phyloP scores from a whole-genome alignment of 2,888 invertebrate genomes.

The Caenorhabditis angaria region DNA sequence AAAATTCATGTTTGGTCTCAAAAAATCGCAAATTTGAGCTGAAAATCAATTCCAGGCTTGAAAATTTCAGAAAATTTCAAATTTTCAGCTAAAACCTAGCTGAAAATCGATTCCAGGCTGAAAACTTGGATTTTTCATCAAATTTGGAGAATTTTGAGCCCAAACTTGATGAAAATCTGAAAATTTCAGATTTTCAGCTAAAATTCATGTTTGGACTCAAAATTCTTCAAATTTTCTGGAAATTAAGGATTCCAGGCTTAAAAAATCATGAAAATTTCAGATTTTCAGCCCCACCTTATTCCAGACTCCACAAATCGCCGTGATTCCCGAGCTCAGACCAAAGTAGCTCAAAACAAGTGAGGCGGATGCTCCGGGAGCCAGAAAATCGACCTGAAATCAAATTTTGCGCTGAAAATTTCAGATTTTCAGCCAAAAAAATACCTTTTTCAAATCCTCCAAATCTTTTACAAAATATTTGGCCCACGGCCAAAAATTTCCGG shows the following conservation, averaged over 20 bases:
- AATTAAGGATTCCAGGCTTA: too few relatives aligned
- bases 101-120: too few relatives aligned
- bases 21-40: background rate
- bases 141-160: background rate
- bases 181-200: too few relatives aligned
- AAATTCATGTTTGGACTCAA: too few relatives aligned
- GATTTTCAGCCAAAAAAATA: constrained; percentile 13
- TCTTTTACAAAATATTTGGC: constrained; percentile 48
- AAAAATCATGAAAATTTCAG: constrained; percentile 7
- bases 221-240: too few relatives aligned
- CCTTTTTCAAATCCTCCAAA: constrained; percentile 48
- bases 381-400: constrained; percentile 46
- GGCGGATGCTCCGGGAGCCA: constrained; percentile 54
- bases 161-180: background rate
- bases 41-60: too few relatives aligned
- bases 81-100: too few relatives aligned
- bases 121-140: too few relatives aligned
- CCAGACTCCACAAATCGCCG: constrained; percentile 71
- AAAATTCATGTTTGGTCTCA: too few relatives aligned
- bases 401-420: background rate
- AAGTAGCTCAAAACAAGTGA: constrained; percentile 64
- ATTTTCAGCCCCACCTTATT: constrained; percentile 38
- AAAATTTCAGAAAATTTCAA: too few relatives aligned
- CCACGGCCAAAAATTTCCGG: too few relatives aligned
- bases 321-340: constrained; percentile 72